Evolutionary conservation across 2,113 vertebrate genomes (phyloP).

Genomic region (Cyphomyrus plagiostoma): DNA sequence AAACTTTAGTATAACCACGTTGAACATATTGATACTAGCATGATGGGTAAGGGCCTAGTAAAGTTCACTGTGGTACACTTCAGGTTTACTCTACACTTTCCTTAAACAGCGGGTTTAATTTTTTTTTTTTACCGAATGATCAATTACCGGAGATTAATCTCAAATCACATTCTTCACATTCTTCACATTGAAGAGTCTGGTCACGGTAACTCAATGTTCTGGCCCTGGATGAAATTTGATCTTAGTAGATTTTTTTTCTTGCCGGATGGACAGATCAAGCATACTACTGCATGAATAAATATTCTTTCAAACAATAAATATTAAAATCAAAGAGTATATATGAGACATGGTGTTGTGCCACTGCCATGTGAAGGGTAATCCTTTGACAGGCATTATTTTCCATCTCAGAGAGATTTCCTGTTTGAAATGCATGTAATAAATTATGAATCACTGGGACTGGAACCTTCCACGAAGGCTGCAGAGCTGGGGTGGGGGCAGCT

Average conservation of each 20-base stretch:
- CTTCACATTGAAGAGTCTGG: not conserved
- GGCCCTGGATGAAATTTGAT: not conserved
- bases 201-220: not conserved
- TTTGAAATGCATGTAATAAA: not conserved
- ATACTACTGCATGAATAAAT: not conserved
- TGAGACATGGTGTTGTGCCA: not conserved
- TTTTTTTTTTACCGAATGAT: not conserved
- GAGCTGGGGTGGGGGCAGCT: not conserved
- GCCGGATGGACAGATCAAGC: not conserved
- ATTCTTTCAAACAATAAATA: constrained; percentile 6
- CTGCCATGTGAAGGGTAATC: not conserved
- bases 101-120: not conserved
- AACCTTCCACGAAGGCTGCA: not conserved
- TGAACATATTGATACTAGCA: not conserved
- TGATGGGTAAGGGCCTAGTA: not conserved
- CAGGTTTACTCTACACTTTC: not conserved
- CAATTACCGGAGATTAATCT: not conserved
- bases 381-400: constrained; percentile 3
- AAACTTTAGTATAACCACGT: not conserved
- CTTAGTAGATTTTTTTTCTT: not conserved
- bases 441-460: not conserved
- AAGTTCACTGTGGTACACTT: not conserved
- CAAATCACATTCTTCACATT: not conserved
- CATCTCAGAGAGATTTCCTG: not conserved
- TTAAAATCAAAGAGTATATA: constrained; percentile 2